Percentiles rank a stretch among this genome's conserved stretches.
These are phyloP conservation scores for Cataglyphis hispanica DNA, from an alignment of 1,140 invertebrate genomes.

Conservation along the genomic window DNA sequence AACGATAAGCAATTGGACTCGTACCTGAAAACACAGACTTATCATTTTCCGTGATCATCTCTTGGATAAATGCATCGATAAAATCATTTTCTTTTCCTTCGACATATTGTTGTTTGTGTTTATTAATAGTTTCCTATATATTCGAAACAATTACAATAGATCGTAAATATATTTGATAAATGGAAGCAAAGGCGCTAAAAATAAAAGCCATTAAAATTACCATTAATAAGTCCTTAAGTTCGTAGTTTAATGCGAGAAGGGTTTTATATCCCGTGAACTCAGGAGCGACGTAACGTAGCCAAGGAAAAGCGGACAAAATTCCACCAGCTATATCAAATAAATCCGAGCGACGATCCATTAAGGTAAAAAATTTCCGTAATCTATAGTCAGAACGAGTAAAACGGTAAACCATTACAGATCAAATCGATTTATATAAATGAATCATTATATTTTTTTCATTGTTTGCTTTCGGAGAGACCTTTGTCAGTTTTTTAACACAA, in stretches of 20 bases:
- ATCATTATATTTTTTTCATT: too few relatives aligned
- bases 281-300: slow-evolving; percentile 90
- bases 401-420: background rate
- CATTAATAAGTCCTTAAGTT: slow-evolving; percentile 88
- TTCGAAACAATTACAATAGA: background rate
- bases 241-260: slow-evolving; percentile 88
- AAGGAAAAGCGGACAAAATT: slow-evolving; percentile 89
- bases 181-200: background rate
- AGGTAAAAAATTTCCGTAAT: slow-evolving; percentile 17
- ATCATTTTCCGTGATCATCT: slow-evolving; percentile 87
- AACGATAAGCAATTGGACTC: slow-evolving; percentile 5
- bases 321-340: slow-evolving; percentile 92
- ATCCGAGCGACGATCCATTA: slow-evolving; percentile 88
- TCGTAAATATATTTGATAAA: background rate
- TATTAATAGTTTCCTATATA: slow-evolving; percentile 87
- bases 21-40: slow-evolving; percentile 88
- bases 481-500: too few relatives aligned
- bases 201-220: slow-evolving; percentile 72
- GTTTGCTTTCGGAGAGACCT: too few relatives aligned
- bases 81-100: slow-evolving; percentile 88
- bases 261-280: slow-evolving; percentile 90
- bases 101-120: slow-evolving; percentile 87
- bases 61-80: slow-evolving; percentile 92
- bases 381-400: slow-evolving; percentile 19
- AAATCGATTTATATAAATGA: background rate